A percentile compares a stretch with the other conserved stretches of the same genome.
These are phyloP conservation scores for Archegozetes longisetosus DNA, from an alignment of 1,140 invertebrate species.

Conservation along the genomic window DNA sequence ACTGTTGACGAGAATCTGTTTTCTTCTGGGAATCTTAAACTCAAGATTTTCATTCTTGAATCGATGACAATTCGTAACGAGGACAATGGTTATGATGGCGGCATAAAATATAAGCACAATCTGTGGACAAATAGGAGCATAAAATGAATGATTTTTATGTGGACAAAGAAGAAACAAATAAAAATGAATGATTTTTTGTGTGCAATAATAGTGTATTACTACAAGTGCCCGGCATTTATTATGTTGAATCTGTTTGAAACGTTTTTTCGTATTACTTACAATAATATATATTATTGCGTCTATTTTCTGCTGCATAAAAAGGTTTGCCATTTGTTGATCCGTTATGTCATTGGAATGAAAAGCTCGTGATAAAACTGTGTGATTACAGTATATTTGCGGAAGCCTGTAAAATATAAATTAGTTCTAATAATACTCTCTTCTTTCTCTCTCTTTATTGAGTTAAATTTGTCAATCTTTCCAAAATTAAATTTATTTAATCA, in stretches of 20 bases:
- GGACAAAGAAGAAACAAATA: no score
- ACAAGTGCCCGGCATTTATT: no score
- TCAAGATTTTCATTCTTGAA: slow-evolving; percentile 3
- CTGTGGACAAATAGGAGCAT: no score
- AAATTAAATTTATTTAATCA: no score
- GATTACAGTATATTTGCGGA: not conserved
- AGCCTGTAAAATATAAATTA: not conserved
- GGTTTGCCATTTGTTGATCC: not conserved
- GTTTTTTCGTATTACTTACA: no score
- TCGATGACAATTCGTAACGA: slow-evolving; percentile 25
- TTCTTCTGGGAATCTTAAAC: not conserved
- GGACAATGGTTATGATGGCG: slow-evolving; percentile 27
- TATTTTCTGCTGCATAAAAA: slow-evolving; percentile 12
- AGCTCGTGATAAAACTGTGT: not conserved
- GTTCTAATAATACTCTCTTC: no score
- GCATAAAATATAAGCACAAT: slow-evolving; percentile 27
- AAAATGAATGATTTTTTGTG: no score
- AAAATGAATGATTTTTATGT: no score
- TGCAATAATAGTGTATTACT: no score
- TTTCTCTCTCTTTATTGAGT: no score
- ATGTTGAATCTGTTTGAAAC: no score
- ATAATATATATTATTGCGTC: slow-evolving; percentile 17
- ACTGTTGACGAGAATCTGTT: not conserved
- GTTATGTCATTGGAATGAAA: not conserved
- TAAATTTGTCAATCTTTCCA: no score